These are phyloP conservation scores for Artemia sp. DNA, from an alignment of 2,888 invertebrate genomes.

Conservation along the genomic window DNA sequence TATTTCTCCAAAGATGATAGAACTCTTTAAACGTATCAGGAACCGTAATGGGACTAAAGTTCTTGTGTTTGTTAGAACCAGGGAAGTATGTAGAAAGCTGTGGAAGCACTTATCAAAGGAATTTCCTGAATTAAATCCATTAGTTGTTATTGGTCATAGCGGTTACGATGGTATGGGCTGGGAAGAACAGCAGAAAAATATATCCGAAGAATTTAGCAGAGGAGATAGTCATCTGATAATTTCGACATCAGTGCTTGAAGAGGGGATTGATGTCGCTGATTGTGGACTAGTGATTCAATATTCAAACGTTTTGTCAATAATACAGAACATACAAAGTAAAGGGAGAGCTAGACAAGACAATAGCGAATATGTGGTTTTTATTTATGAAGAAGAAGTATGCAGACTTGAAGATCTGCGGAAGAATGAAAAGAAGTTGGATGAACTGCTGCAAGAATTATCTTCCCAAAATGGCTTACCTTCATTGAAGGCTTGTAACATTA, in stretches of 20 bases:
- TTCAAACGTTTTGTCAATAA: constrained; percentile 2
- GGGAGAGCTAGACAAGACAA: constrained; percentile 3
- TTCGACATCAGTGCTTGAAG: constrained; percentile 17
- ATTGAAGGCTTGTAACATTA: neutral
- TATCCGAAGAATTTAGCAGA: neutral
- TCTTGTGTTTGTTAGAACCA: constrained; percentile 16
- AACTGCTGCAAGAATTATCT: neutral
- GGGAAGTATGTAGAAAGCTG: constrained; percentile 4
- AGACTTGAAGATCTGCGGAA: neutral
- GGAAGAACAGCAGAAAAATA: constrained; percentile 16
- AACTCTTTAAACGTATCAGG: neutral
- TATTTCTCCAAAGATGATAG: neutral
- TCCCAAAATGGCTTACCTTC: constrained; percentile 12
- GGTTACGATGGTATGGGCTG: constrained; percentile 18
- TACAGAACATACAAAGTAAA: constrained; percentile 12
- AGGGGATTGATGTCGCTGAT: constrained; percentile 15
- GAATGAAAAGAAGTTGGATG: constrained; percentile 14
- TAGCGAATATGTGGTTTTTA: constrained; percentile 16
- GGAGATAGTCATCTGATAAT: constrained; percentile 10
- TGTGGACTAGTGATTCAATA: constrained; percentile 16
- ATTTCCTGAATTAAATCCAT: constrained; percentile 14
- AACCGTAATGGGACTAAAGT: neutral
- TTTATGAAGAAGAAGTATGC: neutral
- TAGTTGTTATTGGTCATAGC: constrained; percentile 6
- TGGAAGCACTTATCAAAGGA: neutral